Base-by-base conservation (phyloP, 1,140 invertebrate genomes). In the Trissolcus basalis region DNA sequence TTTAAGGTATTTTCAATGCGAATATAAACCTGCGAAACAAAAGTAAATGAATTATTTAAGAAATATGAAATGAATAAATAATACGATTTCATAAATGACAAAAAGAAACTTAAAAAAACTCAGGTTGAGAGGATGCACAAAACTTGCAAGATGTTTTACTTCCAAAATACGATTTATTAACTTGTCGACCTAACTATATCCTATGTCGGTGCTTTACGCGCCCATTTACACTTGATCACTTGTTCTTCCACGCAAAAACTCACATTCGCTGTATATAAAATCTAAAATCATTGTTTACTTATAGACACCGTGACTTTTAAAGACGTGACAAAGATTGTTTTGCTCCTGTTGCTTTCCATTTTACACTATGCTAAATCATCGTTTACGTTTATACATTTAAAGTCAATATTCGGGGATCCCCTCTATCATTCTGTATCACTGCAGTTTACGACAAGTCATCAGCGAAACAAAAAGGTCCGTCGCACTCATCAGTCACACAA, bases 161-260 rank as follows among this genome's bases (percentile, higher is more conserved):
- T 84, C 72, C 82, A 84, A 84, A 84, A 84, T 84, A 84, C 79
- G 81, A 80, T 84, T 84, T 80, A 82, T 82, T 82, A 80, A 84
- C 78, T 84, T 81, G 79, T 70, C 79, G 77, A 78, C 68, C 78
- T 82, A 84, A 77, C 80, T 79, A 82, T 58, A 67, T 55, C 19
- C 19, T 27, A 27, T 13, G 69, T 73, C 79, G 75, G 73, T 13
- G 19, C 43, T 19, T 44, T 65, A 4, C 3, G 72, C 80, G 75
- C 65, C 55, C 79, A 77, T 15, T 77, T 56, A 39, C 72, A 36
- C 49, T 43, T 41, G 6, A 27, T 27, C 19, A 27, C 19, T 27
- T 27, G 1, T 67, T 36, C 61, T 65, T 68, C 11, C 44, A 60
- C 50, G 9, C 43, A 35, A 53, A 59, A 32, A 47, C 55, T 64